These are phyloP conservation scores for Ptychoptera albimana DNA, from an alignment of 2,888 invertebrate species.

Conservation along the genomic window DNA sequence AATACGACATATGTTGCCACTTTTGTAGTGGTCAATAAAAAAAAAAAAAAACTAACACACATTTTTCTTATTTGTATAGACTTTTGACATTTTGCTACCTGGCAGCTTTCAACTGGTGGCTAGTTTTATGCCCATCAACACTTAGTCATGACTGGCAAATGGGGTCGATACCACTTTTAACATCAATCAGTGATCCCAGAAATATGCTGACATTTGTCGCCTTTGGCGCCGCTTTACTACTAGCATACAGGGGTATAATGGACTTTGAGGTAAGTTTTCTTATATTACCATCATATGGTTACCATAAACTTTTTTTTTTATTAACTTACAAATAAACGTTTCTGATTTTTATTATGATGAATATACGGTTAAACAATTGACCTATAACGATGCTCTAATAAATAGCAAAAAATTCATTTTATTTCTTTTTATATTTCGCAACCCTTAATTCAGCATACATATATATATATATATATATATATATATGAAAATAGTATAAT, in stretches of 20 bases:
- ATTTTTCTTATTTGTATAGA: slow-evolving; percentile 30
- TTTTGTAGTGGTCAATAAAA: neutral
- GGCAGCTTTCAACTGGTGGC: slow-evolving; percentile 69
- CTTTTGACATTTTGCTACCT: slow-evolving; percentile 68
- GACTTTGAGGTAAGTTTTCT: slow-evolving; percentile 49
- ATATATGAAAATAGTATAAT: no score
- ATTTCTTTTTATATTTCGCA: no score
- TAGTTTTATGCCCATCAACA: slow-evolving; percentile 60
- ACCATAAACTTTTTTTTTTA: neutral
- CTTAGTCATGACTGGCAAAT: slow-evolving; percentile 84
- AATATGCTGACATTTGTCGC: slow-evolving; percentile 58
- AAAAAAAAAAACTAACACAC: neutral
- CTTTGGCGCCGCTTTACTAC: slow-evolving; percentile 40
- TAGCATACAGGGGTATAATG: slow-evolving; percentile 42
- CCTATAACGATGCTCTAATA: no score
- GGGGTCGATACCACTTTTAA: slow-evolving; percentile 68
- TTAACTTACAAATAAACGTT: neutral
- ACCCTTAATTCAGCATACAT: no score
- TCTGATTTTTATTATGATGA: neutral
- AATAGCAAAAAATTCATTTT: no score
- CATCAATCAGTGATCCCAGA: slow-evolving; percentile 50
- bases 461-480: no score
- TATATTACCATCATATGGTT: neutral
- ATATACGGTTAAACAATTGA: no score
- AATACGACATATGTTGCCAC: no score